Conservation (phyloP, 2,888 invertebrate genomes). For the Biston betularia region DNA sequence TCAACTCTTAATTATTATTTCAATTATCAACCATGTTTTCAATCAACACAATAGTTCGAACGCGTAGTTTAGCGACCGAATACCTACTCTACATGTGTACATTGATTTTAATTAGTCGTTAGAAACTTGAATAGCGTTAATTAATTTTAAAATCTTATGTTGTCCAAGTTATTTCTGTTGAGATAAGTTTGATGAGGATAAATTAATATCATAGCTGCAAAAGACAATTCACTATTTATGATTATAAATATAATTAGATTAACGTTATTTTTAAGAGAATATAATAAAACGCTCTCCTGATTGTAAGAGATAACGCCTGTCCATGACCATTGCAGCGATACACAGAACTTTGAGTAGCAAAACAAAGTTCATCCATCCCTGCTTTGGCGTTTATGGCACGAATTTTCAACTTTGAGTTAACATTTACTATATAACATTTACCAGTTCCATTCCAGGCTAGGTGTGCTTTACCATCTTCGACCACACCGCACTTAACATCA, state of each 20-base stretch:
- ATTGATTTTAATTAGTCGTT: neutral
- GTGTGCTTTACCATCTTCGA: too few relatives aligned
- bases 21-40: slow-evolving; percentile 9
- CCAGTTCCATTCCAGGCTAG: too few relatives aligned
- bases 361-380: too few relatives aligned
- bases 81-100: neutral
- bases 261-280: neutral
- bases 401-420: too few relatives aligned
- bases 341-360: too few relatives aligned
- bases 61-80: neutral
- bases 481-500: too few relatives aligned
- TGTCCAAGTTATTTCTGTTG: neutral
- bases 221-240: neutral
- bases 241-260: too few relatives aligned
- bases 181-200: neutral
- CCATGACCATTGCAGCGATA: too few relatives aligned
- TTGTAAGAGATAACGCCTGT: too few relatives aligned
- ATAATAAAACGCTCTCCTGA: too few relatives aligned
- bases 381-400: too few relatives aligned
- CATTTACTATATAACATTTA: too few relatives aligned
- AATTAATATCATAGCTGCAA: neutral
- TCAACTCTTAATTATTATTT: slow-evolving; percentile 11
- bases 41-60: neutral
- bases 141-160: neutral
- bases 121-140: neutral